Evolutionary conservation across 53 echinoderm and acorn worm species (phyloP), one percentile per base, ranked within the genome.

Genomic region (Holothuria scabra): DNA sequence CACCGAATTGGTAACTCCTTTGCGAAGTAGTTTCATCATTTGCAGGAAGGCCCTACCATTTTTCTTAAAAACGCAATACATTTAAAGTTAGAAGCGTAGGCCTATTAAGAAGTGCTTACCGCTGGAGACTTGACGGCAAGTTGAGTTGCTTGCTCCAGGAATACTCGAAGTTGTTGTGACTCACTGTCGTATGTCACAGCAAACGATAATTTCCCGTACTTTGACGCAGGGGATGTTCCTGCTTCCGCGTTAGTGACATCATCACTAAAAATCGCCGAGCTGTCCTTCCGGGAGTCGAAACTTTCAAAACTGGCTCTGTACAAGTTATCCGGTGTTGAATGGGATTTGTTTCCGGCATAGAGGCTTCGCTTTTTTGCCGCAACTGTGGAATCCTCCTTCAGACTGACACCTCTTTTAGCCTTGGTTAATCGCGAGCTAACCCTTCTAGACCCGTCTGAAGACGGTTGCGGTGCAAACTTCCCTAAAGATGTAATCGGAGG

Each of bases 151-250:
- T 93, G 92, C 60, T 87, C 90, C 59, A 99, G 60, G 58, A 83
- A 87, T 19, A 99, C 83, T 14, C 86, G 91, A 46, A 99, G 84
- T 21, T 89, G 91, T 30, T 89, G 83, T 38, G 85, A 38, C n/a
- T 86, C 88, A 4, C 28, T 46, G 38, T 93, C 93, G 64, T 93
- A 99, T 29, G 65, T 76, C 26, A 99, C 49, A 25, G 92, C 93
- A 48, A 99, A 99, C 23, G 85, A 90, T 65, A 99, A 59, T 68
- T 93, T 99, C n/a, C 99, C 93, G 5, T 69, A 86, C 11, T 88
- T 84, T 55, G 74, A 83, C n/a, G n/a, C n/a, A 57, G 84, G 79
- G 8, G 94, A 80, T 60, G 82, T 12, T n/a, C 21, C 32, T 21
- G 82, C 22, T 7, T 5, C 31, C 26, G 64, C 23, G 28, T 19